Percentiles rank a stretch among this genome's conserved stretches.
These are phyloP conservation scores for Eupithecia centaureata DNA, from an alignment of 2,888 invertebrate genomes.

Conservation along the genomic window DNA sequence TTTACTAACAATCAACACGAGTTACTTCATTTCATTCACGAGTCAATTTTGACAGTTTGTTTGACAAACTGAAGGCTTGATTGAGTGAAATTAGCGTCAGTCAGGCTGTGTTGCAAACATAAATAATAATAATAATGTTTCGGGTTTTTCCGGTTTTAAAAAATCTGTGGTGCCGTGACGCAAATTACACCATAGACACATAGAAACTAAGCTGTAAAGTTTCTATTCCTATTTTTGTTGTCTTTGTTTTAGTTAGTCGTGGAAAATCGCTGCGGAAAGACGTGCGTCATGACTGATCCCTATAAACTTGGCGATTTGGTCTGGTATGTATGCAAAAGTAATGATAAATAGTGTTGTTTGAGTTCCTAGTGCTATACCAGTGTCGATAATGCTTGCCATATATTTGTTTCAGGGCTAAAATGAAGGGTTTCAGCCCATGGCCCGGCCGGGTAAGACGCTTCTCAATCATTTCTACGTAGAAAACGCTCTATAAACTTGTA, in stretches of 20 bases:
- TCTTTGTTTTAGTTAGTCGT: conserved; percentile 77
- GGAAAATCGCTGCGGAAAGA: conserved; percentile 58
- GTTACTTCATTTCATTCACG: no score
- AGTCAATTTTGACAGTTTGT: no score
- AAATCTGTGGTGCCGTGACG: conserved; percentile 19
- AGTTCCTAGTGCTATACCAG: conserved; percentile 61
- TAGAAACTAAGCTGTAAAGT: conserved; percentile 47
- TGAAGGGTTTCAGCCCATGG: conserved; percentile 99
- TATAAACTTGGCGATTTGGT: conserved; percentile 83
- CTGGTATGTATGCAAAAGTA: conserved; percentile 72
- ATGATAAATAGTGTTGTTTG: conserved; percentile 48
- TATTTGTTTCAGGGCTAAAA: conserved; percentile 94
- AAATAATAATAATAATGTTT: conserved; percentile 46
- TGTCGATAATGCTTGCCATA: conserved; percentile 44
- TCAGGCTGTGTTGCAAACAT: conserved; percentile 14
- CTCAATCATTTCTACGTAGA: conserved; percentile 50
- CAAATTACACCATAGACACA: conserved; percentile 54
- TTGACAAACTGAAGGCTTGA: not conserved
- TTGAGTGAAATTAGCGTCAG: conserved; percentile 11
- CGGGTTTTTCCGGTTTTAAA: conserved; percentile 28
- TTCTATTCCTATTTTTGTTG: conserved; percentile 53
- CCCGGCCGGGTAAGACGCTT: conserved; percentile 95
- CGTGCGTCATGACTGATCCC: conserved; percentile 73
- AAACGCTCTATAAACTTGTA: conserved; percentile 28
- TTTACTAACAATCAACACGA: not conserved